These are phyloP conservation scores for Vombatus ursinus DNA, from an alignment of 2,113 vertebrate genomes.

Conservation along the genomic window DNA sequence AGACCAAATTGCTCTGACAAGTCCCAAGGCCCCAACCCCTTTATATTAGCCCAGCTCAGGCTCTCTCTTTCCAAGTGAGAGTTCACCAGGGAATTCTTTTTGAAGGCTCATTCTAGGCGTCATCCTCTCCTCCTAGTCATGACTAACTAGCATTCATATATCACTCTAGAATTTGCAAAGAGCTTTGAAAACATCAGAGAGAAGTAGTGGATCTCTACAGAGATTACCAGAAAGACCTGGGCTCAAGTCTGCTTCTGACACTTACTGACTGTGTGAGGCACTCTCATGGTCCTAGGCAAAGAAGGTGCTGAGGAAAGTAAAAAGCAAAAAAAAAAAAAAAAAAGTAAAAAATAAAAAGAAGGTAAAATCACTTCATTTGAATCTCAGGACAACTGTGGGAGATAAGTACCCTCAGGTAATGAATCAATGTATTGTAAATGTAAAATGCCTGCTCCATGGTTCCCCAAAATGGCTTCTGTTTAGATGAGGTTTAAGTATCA, in stretches of 20 bases:
- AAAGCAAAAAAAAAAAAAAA: no score
- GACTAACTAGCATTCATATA: background rate
- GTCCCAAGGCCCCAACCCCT: background rate
- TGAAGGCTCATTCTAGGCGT: background rate
- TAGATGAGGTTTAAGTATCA: background rate
- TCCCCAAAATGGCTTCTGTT: background rate
- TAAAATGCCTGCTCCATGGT: background rate
- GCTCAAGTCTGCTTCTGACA: background rate
- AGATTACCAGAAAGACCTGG: background rate
- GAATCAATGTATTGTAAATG: background rate
- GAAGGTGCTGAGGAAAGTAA: background rate
- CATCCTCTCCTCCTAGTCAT: background rate
- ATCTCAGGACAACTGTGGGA: background rate
- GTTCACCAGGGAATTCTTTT: background rate
- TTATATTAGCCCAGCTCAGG: background rate
- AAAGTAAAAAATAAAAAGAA: background rate
- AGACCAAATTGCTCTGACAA: slow-evolving; percentile 26
- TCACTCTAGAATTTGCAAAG: background rate
- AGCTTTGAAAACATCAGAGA: background rate
- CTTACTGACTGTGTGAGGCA: background rate
- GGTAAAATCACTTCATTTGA: background rate
- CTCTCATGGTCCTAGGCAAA: background rate
- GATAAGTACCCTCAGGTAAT: background rate
- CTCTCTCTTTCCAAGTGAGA: background rate
- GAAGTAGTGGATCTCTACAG: background rate